Conservation (phyloP, 2,797 vertebrate species). For the Rhinophrynus dorsalis region DNA sequence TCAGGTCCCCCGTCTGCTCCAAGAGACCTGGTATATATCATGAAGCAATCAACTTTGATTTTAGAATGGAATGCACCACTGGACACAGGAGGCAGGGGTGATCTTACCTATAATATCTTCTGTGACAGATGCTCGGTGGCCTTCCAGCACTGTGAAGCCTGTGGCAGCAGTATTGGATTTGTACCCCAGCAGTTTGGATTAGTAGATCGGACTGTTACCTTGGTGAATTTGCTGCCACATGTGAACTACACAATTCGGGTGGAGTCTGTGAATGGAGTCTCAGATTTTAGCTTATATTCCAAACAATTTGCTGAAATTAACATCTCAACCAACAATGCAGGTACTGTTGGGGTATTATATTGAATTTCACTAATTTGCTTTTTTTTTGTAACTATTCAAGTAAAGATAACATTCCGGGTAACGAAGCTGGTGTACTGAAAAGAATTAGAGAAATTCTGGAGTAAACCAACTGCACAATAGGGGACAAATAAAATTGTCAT, state of each 20-base stretch:
- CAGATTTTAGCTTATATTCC: slow-evolving; percentile 70
- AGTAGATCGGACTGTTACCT: slow-evolving; percentile 79
- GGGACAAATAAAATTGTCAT: too few species aligned
- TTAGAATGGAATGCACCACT: slow-evolving; percentile 82
- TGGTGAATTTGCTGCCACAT: slow-evolving; percentile 85
- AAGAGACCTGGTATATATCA: slow-evolving; percentile 79
- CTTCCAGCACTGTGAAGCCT: slow-evolving; percentile 74
- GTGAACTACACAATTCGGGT: slow-evolving; percentile 88
- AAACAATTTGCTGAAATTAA: slow-evolving; percentile 84
- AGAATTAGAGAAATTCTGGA: too few species aligned
- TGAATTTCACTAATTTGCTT: neutral
- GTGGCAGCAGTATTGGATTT: slow-evolving; percentile 81
- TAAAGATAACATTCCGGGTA: too few species aligned
- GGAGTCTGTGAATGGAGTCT: slow-evolving; percentile 86
- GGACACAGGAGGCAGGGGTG: slow-evolving; percentile 79
- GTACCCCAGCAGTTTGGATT: slow-evolving; percentile 87
- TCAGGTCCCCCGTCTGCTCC: slow-evolving; percentile 88
- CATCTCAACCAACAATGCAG: slow-evolving; percentile 78
- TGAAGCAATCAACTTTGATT: slow-evolving; percentile 84
- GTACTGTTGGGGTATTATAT: slow-evolving; percentile 58
- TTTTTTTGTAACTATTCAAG: too few species aligned
- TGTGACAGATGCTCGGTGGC: slow-evolving; percentile 70
- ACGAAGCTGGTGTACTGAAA: too few species aligned
- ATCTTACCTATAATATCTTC: slow-evolving; percentile 86
- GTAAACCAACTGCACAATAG: too few species aligned